phyloP scores from a whole-genome alignment of 2,113 vertebrate genomes.

The Ceyx cyanopectus region DNA sequence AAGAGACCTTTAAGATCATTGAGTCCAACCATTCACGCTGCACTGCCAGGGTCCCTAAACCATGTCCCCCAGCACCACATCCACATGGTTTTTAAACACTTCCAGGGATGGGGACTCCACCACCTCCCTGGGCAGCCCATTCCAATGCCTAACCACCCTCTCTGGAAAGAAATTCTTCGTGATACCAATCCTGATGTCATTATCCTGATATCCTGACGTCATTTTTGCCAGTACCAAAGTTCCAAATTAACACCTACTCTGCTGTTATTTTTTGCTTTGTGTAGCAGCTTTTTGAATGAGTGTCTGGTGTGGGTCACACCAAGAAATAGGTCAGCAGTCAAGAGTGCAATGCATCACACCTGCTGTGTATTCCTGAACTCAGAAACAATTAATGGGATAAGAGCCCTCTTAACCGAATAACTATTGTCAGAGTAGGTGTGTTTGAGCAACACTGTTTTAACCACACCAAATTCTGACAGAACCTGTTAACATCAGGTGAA shows the following conservation, averaged over 20 bases:
- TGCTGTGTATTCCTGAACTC: not conserved
- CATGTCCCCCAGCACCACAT: no score
- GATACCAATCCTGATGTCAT: no score
- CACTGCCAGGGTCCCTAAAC: no score
- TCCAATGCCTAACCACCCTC: no score
- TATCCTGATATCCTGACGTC: not conserved
- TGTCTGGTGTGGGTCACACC: not conserved
- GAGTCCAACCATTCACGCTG: no score
- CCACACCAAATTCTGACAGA: slow-evolving; percentile 39
- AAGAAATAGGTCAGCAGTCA: not conserved
- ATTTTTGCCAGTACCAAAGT: not conserved
- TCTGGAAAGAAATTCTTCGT: no score
- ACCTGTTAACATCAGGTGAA: slow-evolving; percentile 11
- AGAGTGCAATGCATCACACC: not conserved
- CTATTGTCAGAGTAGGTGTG: not conserved
- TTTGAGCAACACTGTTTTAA: not conserved
- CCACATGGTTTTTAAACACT: no score
- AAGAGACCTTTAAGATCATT: no score
- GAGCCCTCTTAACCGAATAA: not conserved
- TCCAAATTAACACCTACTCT: not conserved
- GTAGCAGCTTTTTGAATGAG: not conserved
- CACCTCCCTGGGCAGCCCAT: no score
- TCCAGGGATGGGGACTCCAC: no score
- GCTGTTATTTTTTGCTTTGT: not conserved
- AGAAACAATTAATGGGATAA: not conserved